These are phyloP conservation scores for Bradypodion ventrale DNA, from an alignment of 2,797 vertebrate species.

Conservation along the genomic window DNA sequence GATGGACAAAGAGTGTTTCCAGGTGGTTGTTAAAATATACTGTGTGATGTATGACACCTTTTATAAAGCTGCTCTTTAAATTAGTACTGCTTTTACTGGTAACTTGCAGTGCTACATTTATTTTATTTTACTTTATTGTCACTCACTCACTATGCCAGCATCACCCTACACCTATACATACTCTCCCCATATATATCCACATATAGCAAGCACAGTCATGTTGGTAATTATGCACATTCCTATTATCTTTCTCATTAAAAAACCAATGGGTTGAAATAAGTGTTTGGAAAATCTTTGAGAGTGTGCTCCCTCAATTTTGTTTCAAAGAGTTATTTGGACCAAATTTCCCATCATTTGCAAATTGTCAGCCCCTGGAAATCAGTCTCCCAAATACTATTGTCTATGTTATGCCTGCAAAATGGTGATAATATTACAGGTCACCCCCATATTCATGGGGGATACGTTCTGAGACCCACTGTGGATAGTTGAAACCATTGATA, in stretches of 20 bases:
- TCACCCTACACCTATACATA: rapidly evolving
- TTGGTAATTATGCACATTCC: background rate
- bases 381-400: background rate
- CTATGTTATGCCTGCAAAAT: background rate
- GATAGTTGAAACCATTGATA: too few relatives aligned
- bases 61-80: conserved; percentile 25
- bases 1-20: background rate
- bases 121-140: background rate
- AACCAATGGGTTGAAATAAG: background rate
- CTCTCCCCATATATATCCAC: background rate
- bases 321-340: background rate
- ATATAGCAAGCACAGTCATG: background rate
- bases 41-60: background rate
- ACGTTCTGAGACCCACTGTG: too few relatives aligned
- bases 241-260: background rate
- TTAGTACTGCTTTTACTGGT: background rate
- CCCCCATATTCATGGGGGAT: too few relatives aligned
- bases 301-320: background rate
- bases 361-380: background rate
- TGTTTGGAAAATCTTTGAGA: background rate
- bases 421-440: too few relatives aligned
- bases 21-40: conserved; percentile 18
- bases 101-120: background rate
- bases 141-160: background rate
- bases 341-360: background rate